These are phyloP conservation scores for Crenuchus spilurus DNA, from an alignment of 2,797 vertebrate genomes.

Conservation along the genomic window DNA sequence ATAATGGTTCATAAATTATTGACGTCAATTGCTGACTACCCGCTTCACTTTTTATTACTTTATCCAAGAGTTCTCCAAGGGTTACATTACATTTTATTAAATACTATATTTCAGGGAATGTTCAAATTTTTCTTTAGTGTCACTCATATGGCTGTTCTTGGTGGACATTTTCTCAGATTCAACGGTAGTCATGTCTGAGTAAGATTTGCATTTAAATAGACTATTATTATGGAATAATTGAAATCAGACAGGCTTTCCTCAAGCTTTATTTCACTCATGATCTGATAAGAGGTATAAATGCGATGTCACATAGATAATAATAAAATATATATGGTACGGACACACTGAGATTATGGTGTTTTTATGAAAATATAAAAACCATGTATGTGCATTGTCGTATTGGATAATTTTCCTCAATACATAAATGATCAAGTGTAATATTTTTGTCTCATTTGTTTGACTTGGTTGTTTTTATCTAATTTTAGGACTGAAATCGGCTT, in stretches of 20 bases:
- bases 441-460: too few relatives aligned
- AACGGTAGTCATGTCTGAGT: background rate
- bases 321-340: too few relatives aligned
- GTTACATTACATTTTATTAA: slow-evolving; percentile 28
- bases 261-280: background rate
- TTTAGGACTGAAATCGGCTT: too few relatives aligned
- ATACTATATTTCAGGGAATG: slow-evolving; percentile 24
- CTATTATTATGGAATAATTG: background rate
- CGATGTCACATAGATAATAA: background rate
- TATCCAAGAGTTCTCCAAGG: background rate
- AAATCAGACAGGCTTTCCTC: background rate
- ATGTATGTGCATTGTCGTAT: too few relatives aligned
- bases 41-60: background rate
- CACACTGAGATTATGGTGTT: too few relatives aligned
- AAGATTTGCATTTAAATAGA: background rate
- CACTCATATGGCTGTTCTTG: background rate
- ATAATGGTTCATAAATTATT: slow-evolving; percentile 10
- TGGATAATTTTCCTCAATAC: too few relatives aligned
- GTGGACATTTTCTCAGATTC: background rate
- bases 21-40: slow-evolving; percentile 14
- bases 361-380: too few relatives aligned
- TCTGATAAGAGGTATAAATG: slow-evolving; percentile 5
- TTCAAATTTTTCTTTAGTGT: background rate
- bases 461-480: too few relatives aligned
- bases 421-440: too few relatives aligned